Percentiles rank a stretch among this genome's conserved stretches.
Conservation (phyloP, 1,140 invertebrate genomes). For the Diorhabda elongata region DNA sequence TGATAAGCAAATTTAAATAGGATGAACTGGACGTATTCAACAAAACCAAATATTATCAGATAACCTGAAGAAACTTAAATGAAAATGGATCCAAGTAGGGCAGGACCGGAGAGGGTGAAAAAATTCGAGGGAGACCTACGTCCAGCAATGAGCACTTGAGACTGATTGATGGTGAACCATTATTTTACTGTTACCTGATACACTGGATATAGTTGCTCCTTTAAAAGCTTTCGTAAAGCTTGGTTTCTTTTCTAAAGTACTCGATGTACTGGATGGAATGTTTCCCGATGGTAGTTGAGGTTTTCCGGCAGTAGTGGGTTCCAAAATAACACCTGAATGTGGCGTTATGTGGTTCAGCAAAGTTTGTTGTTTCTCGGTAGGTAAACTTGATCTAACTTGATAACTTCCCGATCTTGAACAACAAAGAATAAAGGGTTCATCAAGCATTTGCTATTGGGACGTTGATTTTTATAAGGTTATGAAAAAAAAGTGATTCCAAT, state of each 20-base stretch:
- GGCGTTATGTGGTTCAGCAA: constrained; percentile 49
- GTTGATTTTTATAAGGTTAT: not conserved
- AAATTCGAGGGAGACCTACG: too few relatives aligned
- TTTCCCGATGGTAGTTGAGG: constrained; percentile 33
- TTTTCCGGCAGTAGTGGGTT: constrained; percentile 44
- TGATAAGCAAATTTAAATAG: too few relatives aligned
- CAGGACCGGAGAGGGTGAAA: too few relatives aligned
- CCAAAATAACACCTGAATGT: constrained; percentile 43
- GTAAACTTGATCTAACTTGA: constrained; percentile 44
- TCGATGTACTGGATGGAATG: constrained; percentile 39
- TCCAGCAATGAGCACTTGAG: too few relatives aligned
- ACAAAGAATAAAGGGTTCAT: not conserved
- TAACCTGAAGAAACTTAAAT: too few relatives aligned
- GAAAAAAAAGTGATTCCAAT: too few relatives aligned
- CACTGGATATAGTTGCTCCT: constrained; percentile 53
- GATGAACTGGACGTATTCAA: too few relatives aligned
- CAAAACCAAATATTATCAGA: too few relatives aligned
- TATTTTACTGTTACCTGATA: constrained; percentile 49
- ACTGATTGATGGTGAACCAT: too few relatives aligned
- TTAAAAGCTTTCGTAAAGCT: constrained; percentile 46
- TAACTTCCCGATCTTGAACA: constrained; percentile 48
- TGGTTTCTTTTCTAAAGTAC: constrained; percentile 45
- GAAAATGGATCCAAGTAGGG: too few relatives aligned
- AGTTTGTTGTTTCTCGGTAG: constrained; percentile 47
- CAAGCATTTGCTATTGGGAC: not conserved